Evolutionary conservation across 2,113 vertebrate species (phyloP), one percentile per base, ranked within the genome.

Genomic region (Leptodactylus fuscus): DNA sequence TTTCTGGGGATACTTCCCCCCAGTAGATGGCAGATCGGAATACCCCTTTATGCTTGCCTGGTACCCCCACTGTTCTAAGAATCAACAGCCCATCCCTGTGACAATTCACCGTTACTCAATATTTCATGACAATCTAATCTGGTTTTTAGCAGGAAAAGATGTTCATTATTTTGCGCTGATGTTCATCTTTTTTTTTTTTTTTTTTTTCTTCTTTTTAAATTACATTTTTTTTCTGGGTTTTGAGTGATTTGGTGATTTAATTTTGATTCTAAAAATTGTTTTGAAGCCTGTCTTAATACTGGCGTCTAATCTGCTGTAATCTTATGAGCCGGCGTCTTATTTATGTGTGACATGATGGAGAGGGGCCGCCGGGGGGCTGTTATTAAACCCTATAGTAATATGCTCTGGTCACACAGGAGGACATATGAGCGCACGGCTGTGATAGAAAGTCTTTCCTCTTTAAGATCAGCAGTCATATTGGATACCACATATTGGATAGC

Each of bases 281-380:
- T 88, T 67, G 75, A 74, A 85, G 55, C 51, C 13, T 87, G 86
- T 89, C 85, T 91, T 87, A 88, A 82, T 81, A 70, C 81, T 49
- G 12, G 73, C 75, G 29, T 83, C 84, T 89, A 88, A 90, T 91
- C 90, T 89, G 81, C 29, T 75, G 81, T 91, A 86, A 89, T 90
- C 89, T 89, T 81, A 0, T 12, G 1, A n/a, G 34, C 83, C 29
- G 5, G 49, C 41, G 88, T 85, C 58, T 81, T 85, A 29, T 88
- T 90, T 83, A 74, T 74, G 71, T 85, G 80, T 71, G 89, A 87
- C 41, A 58, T 6, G 67, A 38, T 13, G 51, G 51, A 41, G 20
- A 0, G 4, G 16, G 32, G 6, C 6, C 7, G 15, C 41, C 27
- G 5, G 41, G 46, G 22, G 18, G 53, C 11, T 44, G 15, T 27